Evolutionary conservation across 92 coral and sea anemone genomes (phyloP).

Genomic region (Virgularia gustaviana): DNA sequence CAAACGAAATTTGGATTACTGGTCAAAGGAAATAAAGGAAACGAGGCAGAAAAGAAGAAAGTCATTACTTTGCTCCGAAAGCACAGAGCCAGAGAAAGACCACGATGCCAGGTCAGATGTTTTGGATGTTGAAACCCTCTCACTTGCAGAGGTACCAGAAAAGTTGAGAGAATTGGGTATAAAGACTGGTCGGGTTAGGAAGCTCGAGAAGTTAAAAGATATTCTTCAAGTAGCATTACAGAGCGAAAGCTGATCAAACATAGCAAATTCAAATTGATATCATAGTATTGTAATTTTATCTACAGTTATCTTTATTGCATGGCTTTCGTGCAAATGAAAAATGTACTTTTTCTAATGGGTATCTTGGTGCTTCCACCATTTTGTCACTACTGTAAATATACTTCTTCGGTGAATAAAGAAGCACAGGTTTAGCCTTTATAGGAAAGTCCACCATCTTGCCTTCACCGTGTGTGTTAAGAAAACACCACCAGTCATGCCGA

Average conservation of each 20-base stretch:
- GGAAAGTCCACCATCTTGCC: conserved; percentile 41
- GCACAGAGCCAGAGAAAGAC: not conserved
- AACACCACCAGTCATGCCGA: conserved; percentile 55
- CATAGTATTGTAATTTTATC: no score
- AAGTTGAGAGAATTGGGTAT: conserved; percentile 26
- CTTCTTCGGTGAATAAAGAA: conserved; percentile 37
- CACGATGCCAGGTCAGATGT: not conserved
- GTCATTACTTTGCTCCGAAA: not conserved
- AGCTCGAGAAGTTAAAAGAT: conserved; percentile 31
- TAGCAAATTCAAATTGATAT: not conserved
- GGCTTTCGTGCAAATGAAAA: not conserved
- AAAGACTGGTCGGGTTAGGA: conserved; percentile 17
- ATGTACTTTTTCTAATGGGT: conserved; percentile 43
- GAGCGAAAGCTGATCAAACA: not conserved
- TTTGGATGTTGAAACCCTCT: conserved; percentile 20
- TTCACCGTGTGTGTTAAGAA: conserved; percentile 37
- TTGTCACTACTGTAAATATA: conserved; percentile 30
- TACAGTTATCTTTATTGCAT: not conserved
- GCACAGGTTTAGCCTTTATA: conserved; percentile 44
- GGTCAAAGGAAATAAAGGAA: conserved; percentile 15
- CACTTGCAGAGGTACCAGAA: conserved; percentile 18
- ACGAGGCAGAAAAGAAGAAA: conserved; percentile 1
- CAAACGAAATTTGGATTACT: conserved; percentile 17
- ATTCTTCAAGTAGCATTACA: conserved; percentile 18
- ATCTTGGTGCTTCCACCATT: conserved; percentile 29